A percentile compares a stretch with the other conserved stretches of the same genome.
Evolutionary conservation across 2,797 vertebrate species (phyloP).

Genomic region (Gymnoscopelus microlampas): DNA sequence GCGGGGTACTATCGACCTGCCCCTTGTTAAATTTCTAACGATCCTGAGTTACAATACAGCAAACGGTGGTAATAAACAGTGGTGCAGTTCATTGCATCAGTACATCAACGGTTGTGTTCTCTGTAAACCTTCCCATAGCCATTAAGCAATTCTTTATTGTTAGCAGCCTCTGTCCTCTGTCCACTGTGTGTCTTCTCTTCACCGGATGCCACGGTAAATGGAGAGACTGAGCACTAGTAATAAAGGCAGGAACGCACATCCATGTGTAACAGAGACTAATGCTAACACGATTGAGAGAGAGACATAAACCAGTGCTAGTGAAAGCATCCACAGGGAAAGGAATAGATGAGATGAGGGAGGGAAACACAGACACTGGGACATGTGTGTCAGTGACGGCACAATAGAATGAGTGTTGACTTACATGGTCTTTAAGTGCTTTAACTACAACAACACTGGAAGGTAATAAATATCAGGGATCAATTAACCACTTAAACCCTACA

Average conservation of each 20-base stretch:
- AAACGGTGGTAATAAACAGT: conserved; percentile 37
- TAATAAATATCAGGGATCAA: background rate
- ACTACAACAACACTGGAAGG: background rate
- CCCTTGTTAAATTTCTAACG: conserved; percentile 6
- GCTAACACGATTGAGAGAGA: no score
- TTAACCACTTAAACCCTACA: no score
- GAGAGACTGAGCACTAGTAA: conserved; percentile 14
- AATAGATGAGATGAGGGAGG: no score
- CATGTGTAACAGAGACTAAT: no score
- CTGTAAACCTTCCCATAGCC: conserved; percentile 1
- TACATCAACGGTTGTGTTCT: conserved; percentile 14
- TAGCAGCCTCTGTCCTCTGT: conserved; percentile 12
- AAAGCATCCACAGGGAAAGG: no score
- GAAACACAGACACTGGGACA: background rate
- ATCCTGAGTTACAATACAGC: conserved; percentile 16
- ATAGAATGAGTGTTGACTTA: background rate
- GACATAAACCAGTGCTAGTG: no score
- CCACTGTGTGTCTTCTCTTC: conserved; percentile 3
- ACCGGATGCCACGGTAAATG: conserved; percentile 37
- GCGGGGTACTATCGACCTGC: background rate
- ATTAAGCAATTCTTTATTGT: conserved; percentile 30
- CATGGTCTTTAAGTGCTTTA: background rate
- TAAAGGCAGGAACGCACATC: no score
- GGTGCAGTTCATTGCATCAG: conserved; percentile 21
- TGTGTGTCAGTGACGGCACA: conserved; percentile 1